Conservation (phyloP, 2,113 vertebrate genomes). For the Enhydra lutris region DNA sequence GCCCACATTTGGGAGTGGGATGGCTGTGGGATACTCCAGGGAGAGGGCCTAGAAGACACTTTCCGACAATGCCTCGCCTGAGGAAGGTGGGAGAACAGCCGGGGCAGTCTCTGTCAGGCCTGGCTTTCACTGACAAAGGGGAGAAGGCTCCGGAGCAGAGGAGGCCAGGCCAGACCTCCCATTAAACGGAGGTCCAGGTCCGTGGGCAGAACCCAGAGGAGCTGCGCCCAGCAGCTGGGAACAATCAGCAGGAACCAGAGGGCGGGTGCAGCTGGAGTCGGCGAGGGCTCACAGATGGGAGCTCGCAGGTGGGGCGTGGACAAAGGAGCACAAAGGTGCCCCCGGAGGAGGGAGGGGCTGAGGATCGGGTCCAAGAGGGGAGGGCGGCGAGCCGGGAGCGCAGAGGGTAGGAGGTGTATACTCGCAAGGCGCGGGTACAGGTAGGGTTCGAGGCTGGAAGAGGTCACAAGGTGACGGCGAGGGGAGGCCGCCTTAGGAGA, state of each 20-base stretch:
- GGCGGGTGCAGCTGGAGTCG: neutral
- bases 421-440: neutral
- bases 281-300: no score
- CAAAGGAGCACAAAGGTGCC: neutral
- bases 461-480: neutral
- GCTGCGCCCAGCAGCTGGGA: neutral
- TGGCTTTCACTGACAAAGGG: neutral
- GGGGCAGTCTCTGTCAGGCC: neutral
- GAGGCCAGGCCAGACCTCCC: neutral
- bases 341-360: neutral
- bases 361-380: no score
- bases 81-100: neutral
- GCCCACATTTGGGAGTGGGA: neutral
- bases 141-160: neutral
- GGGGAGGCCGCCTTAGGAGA: neutral
- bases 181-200: rapidly evolving
- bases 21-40: neutral
- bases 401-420: rapidly evolving
- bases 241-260: neutral
- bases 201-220: neutral
- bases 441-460: neutral
- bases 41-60: neutral
- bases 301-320: neutral
- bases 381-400: no score
- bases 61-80: neutral